These are phyloP conservation scores for Turritopsis rubra DNA, from an alignment of 30 jellyfish, hydroid and myxozoan species.

Conservation along the genomic window DNA sequence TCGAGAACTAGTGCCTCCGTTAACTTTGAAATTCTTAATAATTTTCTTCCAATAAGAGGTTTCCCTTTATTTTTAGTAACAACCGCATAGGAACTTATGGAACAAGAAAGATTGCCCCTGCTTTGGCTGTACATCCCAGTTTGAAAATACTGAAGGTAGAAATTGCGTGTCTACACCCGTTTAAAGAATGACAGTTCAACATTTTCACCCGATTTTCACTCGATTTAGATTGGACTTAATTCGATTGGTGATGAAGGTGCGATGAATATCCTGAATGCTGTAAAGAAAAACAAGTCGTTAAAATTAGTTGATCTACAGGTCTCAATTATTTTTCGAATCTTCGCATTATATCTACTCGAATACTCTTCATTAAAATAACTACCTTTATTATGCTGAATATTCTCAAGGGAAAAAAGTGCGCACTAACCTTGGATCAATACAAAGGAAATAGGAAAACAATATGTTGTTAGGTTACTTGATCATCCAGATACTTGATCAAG, in stretches of 20 bases:
- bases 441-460: too few species aligned
- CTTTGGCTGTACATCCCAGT: constrained; percentile 37
- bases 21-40: too few species aligned
- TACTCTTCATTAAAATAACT: too few species aligned
- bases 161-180: not conserved
- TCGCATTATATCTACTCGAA: too few species aligned
- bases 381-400: too few species aligned
- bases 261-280: constrained; percentile 47
- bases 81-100: constrained; percentile 74
- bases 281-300: constrained; percentile 29
- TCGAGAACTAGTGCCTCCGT: too few species aligned
- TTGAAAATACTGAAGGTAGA: constrained; percentile 44
- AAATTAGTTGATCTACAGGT: constrained; percentile 60
- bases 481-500: too few species aligned
- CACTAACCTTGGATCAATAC: too few species aligned
- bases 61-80: constrained; percentile 59
- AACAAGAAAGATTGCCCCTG: constrained; percentile 50
- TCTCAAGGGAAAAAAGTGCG: too few species aligned
- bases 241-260: constrained; percentile 94
- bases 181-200: not conserved
- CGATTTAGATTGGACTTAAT: constrained; percentile 55
- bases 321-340: too few species aligned
- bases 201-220: not conserved
- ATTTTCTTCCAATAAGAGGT: too few species aligned
- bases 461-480: too few species aligned